Evolutionary conservation across 2,888 invertebrate species (phyloP), one percentile per base, ranked within the genome.

Genomic region (Idaea aversata): DNA sequence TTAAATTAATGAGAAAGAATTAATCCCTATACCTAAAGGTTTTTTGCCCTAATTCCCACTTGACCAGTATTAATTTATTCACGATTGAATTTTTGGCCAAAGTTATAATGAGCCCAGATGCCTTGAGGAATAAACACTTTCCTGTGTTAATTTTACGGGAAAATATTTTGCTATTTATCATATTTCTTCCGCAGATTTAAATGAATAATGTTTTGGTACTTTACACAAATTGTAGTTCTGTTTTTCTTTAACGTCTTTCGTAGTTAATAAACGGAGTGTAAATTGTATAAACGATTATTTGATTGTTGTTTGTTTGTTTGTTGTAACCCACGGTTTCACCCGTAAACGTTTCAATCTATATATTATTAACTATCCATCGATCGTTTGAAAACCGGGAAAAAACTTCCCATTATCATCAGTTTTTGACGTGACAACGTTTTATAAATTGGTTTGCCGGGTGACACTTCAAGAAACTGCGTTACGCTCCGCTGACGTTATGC

Each of bases 31-130:
- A 10, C 36, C 47, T 13, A 47, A 13, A 47, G 47, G 47, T 47
- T 47, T 36, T 47, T 7, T 47, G 47, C 13, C 7, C 13, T 47
- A 47, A 47, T 47, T 47, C 47, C 47, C 58, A 15, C 10, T 59
- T 59, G 58, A 16, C 16, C 16, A 15, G 15, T 10, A 15, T 15
- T 15, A 74, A 80, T 81, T 84, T 82, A 81, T 80, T 77, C 69
- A 63, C 70, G 68, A 77, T 73, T 72, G 75, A 78, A 79, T 75
- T 81, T 77, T 47, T 47, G 6, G 71, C 70, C 67, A 66, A 68
- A 67, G 68, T 74, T 72, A 73, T 83, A 83, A 25, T 25, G 25
- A 86, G 84, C 80, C 80, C 72, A 78, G 79, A 81, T 79, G 81
- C 81, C 80, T 74, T 70, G 68, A 69, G 74, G 74, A 78, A 83